phyloP scores from a whole-genome alignment of 2,888 invertebrate species.

The Catocala sponsa region DNA sequence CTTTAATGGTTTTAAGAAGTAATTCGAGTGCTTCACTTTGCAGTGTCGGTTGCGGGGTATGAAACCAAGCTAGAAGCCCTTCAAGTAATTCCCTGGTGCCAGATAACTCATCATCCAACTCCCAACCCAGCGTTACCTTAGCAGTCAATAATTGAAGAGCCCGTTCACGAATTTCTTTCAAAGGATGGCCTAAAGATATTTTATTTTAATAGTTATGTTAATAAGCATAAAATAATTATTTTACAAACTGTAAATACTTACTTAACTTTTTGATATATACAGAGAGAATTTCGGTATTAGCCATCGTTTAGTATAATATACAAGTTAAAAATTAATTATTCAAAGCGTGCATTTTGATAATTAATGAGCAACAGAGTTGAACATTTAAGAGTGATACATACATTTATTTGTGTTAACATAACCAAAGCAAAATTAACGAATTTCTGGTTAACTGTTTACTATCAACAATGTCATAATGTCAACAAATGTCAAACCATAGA shows the following conservation, averaged over 20 bases:
- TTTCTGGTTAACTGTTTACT: no score
- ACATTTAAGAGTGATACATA: no score
- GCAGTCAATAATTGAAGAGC: conserved; percentile 86
- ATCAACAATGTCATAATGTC: no score
- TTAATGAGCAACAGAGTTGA: no score
- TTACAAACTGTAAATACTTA: conserved; percentile 44
- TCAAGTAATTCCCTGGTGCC: conserved; percentile 88
- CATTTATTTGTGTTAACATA: no score
- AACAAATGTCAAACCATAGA: no score
- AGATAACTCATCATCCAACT: conserved; percentile 88
- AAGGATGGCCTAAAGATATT: conserved; percentile 80
- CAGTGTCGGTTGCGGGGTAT: conserved; percentile 82
- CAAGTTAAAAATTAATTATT: not conserved
- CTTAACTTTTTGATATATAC: conserved; percentile 75
- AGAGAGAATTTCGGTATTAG: conserved; percentile 49
- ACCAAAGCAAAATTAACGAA: no score
- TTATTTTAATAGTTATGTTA: not conserved
- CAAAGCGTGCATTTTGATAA: no score
- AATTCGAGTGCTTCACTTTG: conserved; percentile 88
- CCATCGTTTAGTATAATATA: conserved; percentile 35
- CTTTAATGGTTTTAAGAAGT: conserved; percentile 87
- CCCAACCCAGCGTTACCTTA: conserved; percentile 90
- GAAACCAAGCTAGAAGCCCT: conserved; percentile 90
- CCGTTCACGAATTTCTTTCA: conserved; percentile 88
- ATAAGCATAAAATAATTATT: not conserved